These are phyloP conservation scores for Epinotia bilunana DNA, from an alignment of 2,888 invertebrate species.

Conservation along the genomic window DNA sequence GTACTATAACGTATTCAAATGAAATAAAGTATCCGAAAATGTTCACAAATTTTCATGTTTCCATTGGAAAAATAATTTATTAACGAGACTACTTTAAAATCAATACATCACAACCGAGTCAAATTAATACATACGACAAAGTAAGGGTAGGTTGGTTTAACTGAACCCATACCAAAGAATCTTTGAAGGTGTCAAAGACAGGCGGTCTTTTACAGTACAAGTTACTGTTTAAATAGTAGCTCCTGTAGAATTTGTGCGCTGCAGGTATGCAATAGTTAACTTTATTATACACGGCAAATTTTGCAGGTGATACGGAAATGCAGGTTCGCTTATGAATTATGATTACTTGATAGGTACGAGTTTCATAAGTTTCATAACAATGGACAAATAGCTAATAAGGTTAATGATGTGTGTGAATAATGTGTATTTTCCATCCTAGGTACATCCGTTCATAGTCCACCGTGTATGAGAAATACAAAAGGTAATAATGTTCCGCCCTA, in stretches of 20 bases:
- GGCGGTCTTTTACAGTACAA: neutral
- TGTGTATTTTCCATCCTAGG: neutral
- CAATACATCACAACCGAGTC: no score
- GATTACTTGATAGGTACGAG: neutral
- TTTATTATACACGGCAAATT: neutral
- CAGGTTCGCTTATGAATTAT: neutral
- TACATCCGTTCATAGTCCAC: no score
- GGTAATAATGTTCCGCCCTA: neutral
- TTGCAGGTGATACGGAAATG: neutral
- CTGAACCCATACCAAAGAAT: no score
- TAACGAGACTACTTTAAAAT: no score
- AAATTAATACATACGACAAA: no score
- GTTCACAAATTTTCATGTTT: neutral
- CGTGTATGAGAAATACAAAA: neutral
- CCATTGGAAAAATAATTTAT: neutral
- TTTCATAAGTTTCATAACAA: conserved; percentile 2
- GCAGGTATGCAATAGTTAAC: conserved; percentile 4
- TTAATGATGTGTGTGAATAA: neutral
- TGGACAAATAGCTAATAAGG: neutral
- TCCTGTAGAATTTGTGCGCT: neutral
- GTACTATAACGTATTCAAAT: neutral
- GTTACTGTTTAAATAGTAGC: neutral
- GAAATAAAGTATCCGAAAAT: neutral
- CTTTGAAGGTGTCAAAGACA: neutral
- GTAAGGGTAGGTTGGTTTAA: neutral